Base-by-base conservation (phyloP, 2,113 vertebrate genomes). In the Ceyx cyanopectus region DNA sequence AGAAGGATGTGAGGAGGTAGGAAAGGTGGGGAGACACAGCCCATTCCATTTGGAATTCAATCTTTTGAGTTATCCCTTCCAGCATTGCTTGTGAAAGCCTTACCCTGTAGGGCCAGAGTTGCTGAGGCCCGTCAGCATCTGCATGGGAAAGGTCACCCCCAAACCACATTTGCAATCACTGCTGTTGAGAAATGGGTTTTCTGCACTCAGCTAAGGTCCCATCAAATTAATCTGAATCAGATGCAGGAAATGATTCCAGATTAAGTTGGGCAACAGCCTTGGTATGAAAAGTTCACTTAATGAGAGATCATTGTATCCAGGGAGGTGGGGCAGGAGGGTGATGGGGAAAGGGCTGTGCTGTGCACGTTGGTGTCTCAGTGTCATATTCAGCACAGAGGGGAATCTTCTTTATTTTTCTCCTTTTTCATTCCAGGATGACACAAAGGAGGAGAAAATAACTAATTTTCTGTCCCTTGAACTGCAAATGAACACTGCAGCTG, bases 361-460 rank as follows among this genome's bases (percentile, higher is more conserved):
- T n/a, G 72, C 89, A 95, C 94, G 92, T 70, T 29, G 6, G 61
- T 60, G 63, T 93, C 87, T 84, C 67, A 85, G 85, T 93, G 85
- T 82, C 91, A 80, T 83, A 73, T 79, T 54, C 83, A 80, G 53
- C 67, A 90, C 81, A 92, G 83, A 95, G 34, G 29, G 53, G 73
- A 69, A 68, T 93, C 89, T 81, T 83, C 80, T 89, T 95, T 92
- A 72, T 90, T 75, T 85, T 91, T 88, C 83, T 91, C 41, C 56
- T 87, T 92, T 92, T 72, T 78, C 45, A 78, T 81, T 88, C 65
- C 51, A 70, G 26, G 83, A 78, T 91, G 82, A 77, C 86, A 95
- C 78, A 83, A 94, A 85, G 84, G 80, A 95, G 83, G 84, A 84
- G 89, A 84, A 95, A 95, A 92, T 69, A 87, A 88, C 87, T 92